Conservation (phyloP, 2,797 vertebrate species). For the Alca torda region DNA sequence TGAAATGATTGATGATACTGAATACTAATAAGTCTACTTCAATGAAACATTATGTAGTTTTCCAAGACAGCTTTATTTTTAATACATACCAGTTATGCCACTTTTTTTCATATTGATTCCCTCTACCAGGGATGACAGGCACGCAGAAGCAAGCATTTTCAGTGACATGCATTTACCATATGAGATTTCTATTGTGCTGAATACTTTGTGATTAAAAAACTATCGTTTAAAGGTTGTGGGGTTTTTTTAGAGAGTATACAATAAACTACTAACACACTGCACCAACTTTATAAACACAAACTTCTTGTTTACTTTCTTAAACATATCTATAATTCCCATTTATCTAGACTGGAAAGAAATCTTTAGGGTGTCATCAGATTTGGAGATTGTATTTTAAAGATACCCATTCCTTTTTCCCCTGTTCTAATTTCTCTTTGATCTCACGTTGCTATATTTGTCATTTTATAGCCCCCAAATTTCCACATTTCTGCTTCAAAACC, state of each 20-base stretch:
- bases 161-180: neutral
- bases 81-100: neutral
- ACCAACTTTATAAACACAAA: neutral
- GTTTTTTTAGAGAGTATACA: neutral
- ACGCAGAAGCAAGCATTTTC: neutral
- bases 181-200: neutral
- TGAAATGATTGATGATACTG: neutral
- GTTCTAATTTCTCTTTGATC: neutral
- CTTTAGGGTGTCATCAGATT: neutral
- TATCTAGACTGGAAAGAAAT: neutral
- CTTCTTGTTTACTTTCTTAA: neutral
- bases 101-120: neutral
- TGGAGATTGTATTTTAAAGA: neutral
- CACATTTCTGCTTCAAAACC: neutral
- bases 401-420: neutral
- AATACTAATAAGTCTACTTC: neutral
- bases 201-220: neutral
- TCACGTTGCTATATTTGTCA: neutral
- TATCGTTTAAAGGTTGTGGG: fast-evolving
- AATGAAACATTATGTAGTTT: neutral
- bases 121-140: neutral
- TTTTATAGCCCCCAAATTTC: neutral
- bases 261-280: neutral
- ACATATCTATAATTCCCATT: neutral
- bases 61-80: slow-evolving; percentile 35